These are phyloP conservation scores for Tipula lateralis DNA, from an alignment of 2,888 invertebrate genomes.

Conservation along the genomic window DNA sequence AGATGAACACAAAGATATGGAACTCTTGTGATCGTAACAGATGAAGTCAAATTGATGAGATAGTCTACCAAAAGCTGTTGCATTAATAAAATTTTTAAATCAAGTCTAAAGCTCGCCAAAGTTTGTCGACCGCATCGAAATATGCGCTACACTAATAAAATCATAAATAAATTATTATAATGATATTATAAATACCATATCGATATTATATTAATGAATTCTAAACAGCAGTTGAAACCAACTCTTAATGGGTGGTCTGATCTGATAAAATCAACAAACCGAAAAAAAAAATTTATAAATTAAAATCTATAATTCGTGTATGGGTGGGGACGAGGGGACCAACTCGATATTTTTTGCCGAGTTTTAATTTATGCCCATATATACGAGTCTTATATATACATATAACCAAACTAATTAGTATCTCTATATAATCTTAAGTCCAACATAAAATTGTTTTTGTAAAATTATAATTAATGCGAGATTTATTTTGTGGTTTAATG, in stretches of 20 bases:
- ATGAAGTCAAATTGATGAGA: too few species aligned
- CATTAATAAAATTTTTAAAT: too few species aligned
- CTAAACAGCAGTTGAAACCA: not conserved
- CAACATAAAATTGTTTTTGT: not conserved
- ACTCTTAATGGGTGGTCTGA: not conserved
- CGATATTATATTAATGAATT: not conserved
- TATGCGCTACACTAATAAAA: not conserved
- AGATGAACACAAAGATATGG: too few species aligned
- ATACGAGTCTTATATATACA: not conserved
- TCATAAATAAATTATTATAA: not conserved
- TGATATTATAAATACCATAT: not conserved
- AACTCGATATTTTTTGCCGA: not conserved
- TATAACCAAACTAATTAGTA: not conserved
- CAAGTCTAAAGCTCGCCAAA: too few species aligned
- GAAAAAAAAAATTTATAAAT: not conserved
- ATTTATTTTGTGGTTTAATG: not conserved
- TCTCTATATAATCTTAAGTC: not conserved
- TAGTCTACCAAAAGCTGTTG: too few species aligned
- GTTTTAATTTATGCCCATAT: not conserved
- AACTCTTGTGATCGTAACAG: too few species aligned
- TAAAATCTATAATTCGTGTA: not conserved
- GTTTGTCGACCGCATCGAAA: not conserved
- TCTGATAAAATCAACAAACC: conserved; percentile 13
- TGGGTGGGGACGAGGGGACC: too few species aligned
- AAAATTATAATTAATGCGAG: not conserved